Conservation (phyloP, 2,113 vertebrate species). For the Melanerpes formicivorus region DNA sequence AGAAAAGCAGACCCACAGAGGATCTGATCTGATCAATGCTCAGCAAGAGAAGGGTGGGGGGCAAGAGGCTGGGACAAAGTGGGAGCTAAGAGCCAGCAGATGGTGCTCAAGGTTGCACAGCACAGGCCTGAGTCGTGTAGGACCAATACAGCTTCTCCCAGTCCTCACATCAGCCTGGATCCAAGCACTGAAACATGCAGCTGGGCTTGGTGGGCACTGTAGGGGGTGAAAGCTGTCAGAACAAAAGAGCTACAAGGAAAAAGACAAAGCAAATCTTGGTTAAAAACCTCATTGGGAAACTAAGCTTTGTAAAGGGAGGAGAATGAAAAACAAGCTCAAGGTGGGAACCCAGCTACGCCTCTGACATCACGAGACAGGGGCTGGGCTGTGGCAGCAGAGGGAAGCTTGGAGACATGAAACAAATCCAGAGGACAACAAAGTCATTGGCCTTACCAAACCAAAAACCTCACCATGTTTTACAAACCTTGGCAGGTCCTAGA, state of each 20-base stretch:
- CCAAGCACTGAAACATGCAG: not conserved
- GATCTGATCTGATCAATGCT: too few species aligned
- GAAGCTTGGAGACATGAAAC: not conserved
- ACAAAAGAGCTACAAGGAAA: not conserved
- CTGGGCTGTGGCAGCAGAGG: accelerated
- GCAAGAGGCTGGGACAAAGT: too few species aligned
- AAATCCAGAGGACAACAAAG: not conserved
- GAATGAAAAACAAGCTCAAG: not conserved
- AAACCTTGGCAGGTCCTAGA: not conserved
- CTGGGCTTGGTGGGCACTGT: accelerated
- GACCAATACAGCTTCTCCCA: not conserved
- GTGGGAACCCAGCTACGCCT: not conserved
- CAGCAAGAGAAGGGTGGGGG: too few species aligned
- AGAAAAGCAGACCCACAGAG: too few species aligned
- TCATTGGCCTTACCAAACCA: accelerated
- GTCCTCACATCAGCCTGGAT: too few species aligned
- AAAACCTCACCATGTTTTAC: not conserved
- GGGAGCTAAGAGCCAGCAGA: not conserved
- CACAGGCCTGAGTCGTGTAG: accelerated
- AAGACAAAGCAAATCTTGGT: not conserved
- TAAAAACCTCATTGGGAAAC: not conserved
- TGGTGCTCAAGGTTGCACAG: not conserved
- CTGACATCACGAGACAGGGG: accelerated
- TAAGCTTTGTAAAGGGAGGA: not conserved
- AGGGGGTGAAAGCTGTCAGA: not conserved